Evolutionary conservation across 2,888 invertebrate genomes (phyloP).

Genomic region (Anthophora plumipes): DNA sequence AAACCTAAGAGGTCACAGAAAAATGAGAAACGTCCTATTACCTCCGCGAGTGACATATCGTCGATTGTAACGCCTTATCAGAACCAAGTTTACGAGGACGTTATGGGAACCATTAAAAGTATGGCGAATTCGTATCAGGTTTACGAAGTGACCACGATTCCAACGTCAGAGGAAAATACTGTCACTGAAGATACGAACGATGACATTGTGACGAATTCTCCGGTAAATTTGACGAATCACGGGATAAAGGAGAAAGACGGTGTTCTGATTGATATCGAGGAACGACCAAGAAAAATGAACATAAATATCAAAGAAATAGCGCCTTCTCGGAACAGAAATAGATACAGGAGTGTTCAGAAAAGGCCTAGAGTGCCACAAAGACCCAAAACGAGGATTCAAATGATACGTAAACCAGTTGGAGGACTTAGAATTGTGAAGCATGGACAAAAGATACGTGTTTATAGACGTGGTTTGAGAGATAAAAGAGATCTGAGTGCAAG

Average conservation of each 20-base stretch:
- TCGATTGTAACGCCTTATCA: slow-evolving; percentile 73
- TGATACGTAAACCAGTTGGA: slow-evolving; percentile 1
- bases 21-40: slow-evolving; percentile 8
- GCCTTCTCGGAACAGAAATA: slow-evolving; percentile 36
- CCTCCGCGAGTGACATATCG: slow-evolving; percentile 53
- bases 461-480: slow-evolving; percentile 42
- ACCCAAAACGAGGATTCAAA: slow-evolving; percentile 14
- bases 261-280: slow-evolving; percentile 10
- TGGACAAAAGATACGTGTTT: slow-evolving; percentile 52
- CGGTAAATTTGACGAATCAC: background rate
- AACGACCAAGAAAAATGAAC: slow-evolving; percentile 10
- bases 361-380: slow-evolving; percentile 22
- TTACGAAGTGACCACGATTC: slow-evolving; percentile 28
- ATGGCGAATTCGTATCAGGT: slow-evolving; percentile 51
- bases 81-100: slow-evolving; percentile 81
- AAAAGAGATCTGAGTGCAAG: background rate
- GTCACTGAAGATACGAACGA: background rate
- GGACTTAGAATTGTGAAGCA: slow-evolving; percentile 27
- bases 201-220: background rate
- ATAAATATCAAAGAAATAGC: slow-evolving; percentile 31
- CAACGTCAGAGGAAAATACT: slow-evolving; percentile 1
- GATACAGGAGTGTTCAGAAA: slow-evolving; percentile 14
- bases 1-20: slow-evolving; percentile 12
- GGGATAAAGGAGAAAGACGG: slow-evolving; percentile 10
- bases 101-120: slow-evolving; percentile 81